Base-by-base conservation (phyloP, 1,140 invertebrate genomes). In the Drosophila cardini region DNA sequence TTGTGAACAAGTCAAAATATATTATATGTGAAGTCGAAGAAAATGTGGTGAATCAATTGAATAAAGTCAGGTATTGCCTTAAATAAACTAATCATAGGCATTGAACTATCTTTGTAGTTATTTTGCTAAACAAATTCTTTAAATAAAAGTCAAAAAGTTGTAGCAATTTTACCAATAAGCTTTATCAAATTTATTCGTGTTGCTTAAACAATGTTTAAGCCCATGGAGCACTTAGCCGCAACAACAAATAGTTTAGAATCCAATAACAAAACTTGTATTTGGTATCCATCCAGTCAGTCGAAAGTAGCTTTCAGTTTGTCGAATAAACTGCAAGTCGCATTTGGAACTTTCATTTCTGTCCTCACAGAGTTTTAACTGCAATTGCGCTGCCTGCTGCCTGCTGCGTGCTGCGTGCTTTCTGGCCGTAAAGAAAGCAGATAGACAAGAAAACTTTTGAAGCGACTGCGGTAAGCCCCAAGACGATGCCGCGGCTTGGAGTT, bases 381-480 rank as follows among this genome's bases (percentile, higher is more conserved):
- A 40, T 36, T 43, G 9, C 34, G 16, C 13, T 34, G 16, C 11
- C 50, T 53, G 26, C 67, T 71, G 72, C 67, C 21, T 26, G 30
- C 13, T 34, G 16, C 11, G 36, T 55, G 36, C 68, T 71, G 72
- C 67, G 67, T 74, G 72, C 70, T 63, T 74, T 18, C 32, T 4
- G 43, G 52, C 60, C 53, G 67, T 71, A 71, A 75, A 71, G 60
- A 36, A 71, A 10, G 38, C 67, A 53, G 72, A 63, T 53, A 71
- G 53, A 71, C 67, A 64, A n/a, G 15, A 71, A 71, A 71, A 62
- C 9, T 71, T 71, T 70, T 9, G 53, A 11, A 71, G 76, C 48
- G 48, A 69, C 69, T 89, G 83, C 50, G 84, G 83, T 69, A 69
- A 76, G 56, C 79, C 83, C 60, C 72, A 87, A 87, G 83, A 80